These are phyloP conservation scores for Eurytoma adleriae DNA, from an alignment of 2,888 invertebrate genomes.

Conservation along the genomic window DNA sequence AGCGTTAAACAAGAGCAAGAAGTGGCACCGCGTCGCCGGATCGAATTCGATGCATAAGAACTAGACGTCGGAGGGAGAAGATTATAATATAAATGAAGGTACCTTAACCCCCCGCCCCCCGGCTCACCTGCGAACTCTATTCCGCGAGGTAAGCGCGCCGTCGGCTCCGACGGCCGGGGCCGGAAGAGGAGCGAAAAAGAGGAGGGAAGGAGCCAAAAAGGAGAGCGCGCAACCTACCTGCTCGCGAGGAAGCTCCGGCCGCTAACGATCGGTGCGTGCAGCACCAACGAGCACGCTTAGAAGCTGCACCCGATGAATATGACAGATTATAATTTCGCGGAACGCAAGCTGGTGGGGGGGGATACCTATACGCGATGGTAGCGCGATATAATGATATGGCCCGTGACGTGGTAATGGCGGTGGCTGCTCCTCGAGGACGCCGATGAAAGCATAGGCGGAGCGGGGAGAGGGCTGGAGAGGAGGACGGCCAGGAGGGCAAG, in stretches of 20 bases:
- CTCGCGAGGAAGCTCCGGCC: too few species aligned
- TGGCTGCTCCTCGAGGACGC: conserved; percentile 53
- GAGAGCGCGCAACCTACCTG: too few species aligned
- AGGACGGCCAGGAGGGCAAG: conserved; percentile 11
- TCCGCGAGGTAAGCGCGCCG: conserved; percentile 48
- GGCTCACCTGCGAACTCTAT: conserved; percentile 59
- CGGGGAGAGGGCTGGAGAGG: conserved; percentile 23
- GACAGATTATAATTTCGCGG: conserved; percentile 67
- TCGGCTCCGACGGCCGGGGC: background rate
- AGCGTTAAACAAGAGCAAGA: background rate
- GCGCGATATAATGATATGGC: conserved; percentile 43
- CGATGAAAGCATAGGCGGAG: conserved; percentile 51
- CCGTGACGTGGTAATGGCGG: conserved; percentile 33
- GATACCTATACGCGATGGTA: background rate
- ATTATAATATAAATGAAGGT: conserved; percentile 70
- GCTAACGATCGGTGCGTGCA: too few species aligned
- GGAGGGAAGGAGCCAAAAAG: conserved; percentile 13
- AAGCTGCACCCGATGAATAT: conserved; percentile 64
- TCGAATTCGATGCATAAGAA: conserved; percentile 67
- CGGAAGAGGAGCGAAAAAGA: conserved; percentile 10
- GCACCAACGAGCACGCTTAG: too few species aligned
- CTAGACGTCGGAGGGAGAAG: conserved; percentile 62
- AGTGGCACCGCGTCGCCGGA: conserved; percentile 15
- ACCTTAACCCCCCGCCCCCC: conserved; percentile 57
- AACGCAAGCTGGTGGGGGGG: background rate